These are phyloP conservation scores for Rhodophaea formosa DNA, from an alignment of 2,888 invertebrate species.

Conservation along the genomic window DNA sequence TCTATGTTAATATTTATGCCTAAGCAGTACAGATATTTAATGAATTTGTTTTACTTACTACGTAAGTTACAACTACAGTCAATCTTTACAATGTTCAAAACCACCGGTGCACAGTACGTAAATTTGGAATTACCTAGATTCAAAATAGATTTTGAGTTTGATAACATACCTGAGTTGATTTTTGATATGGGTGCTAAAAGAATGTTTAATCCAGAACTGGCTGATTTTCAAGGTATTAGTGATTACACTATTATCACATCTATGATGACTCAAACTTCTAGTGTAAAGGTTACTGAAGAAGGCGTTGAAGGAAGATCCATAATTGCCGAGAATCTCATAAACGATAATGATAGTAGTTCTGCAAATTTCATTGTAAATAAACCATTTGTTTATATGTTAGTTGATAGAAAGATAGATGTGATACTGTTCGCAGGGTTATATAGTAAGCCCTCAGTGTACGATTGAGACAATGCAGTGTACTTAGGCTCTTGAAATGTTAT, in stretches of 20 bases:
- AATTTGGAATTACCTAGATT: conserved; percentile 58
- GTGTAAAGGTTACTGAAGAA: conserved; percentile 53
- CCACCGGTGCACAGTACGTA: conserved; percentile 35
- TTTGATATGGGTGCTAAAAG: conserved; percentile 59
- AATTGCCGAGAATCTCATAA: conserved; percentile 34
- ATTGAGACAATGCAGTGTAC: conserved; percentile 23
- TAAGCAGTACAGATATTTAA: conserved; percentile 12
- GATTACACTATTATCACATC: conserved; percentile 49
- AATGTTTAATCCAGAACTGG: conserved; percentile 51
- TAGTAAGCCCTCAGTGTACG: conserved; percentile 43
- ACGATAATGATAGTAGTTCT: conserved; percentile 24
- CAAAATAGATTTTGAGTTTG: conserved; percentile 43
- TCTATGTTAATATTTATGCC: conserved; percentile 59
- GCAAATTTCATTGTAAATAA: conserved; percentile 46
- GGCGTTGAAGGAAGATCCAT: conserved; percentile 39
- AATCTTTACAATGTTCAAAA: conserved; percentile 47
- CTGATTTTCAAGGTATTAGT: conserved; percentile 53
- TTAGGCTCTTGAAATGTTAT: background rate
- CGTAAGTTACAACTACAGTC: conserved; percentile 43
- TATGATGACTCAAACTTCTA: conserved; percentile 49
- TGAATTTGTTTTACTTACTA: conserved; percentile 44
- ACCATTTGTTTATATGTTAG: conserved; percentile 57
- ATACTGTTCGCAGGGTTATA: conserved; percentile 62
- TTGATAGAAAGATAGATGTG: conserved; percentile 53
- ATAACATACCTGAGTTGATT: conserved; percentile 54